Conservation (phyloP, 2,113 vertebrate genomes). For the Leptosomus discolor region DNA sequence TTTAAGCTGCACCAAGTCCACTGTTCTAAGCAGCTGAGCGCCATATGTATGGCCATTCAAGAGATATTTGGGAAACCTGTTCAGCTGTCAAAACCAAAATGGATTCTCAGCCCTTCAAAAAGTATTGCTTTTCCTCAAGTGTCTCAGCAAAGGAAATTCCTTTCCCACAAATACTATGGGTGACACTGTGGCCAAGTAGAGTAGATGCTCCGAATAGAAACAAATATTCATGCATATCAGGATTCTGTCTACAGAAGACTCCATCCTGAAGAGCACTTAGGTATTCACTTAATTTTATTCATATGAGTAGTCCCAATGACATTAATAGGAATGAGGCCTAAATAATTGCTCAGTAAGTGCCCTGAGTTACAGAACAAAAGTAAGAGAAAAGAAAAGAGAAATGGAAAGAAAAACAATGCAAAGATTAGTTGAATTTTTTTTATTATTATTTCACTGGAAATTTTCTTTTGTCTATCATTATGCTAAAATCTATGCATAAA, state of each 20-base stretch:
- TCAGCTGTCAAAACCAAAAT: neutral
- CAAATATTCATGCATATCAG: neutral
- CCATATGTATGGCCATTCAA: neutral
- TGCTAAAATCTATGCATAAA: constrained; percentile 31
- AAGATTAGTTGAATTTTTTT: neutral
- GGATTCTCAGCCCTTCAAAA: neutral
- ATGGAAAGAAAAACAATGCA: constrained; percentile 2
- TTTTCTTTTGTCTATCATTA: constrained; percentile 9
- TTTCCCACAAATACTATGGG: neutral
- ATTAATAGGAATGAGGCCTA: constrained; percentile 24
- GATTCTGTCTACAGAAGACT: neutral
- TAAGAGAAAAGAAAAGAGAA: neutral
- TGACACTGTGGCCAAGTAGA: neutral
- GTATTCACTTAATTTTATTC: constrained; percentile 11
- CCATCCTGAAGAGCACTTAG: neutral
- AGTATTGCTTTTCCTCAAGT: neutral
- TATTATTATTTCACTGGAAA: neutral
- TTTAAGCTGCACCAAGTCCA: neutral
- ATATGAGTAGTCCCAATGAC: neutral
- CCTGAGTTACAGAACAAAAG: neutral
- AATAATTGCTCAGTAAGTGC: constrained; percentile 27
- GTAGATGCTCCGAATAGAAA: neutral
- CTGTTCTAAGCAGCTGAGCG: neutral
- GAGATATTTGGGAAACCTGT: neutral
- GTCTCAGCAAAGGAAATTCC: neutral